A percentile compares a stretch with the other conserved stretches of the same genome.
phyloP scores from a whole-genome alignment of 2,113 vertebrate genomes.

The Circaetus gallicus region DNA sequence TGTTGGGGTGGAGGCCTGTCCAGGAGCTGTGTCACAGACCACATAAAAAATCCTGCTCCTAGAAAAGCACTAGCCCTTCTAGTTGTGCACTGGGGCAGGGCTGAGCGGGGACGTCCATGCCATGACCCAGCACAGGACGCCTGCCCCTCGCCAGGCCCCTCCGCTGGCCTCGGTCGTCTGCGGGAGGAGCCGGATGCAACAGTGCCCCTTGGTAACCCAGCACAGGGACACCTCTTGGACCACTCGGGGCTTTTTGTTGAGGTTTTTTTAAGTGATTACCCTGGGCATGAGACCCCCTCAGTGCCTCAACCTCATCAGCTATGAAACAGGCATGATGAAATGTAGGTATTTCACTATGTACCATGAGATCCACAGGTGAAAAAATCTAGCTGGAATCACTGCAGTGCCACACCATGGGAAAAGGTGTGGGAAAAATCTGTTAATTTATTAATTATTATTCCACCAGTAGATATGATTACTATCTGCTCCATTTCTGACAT shows the following conservation, averaged over 20 bases:
- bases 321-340: not conserved
- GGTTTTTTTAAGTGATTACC: not conserved
- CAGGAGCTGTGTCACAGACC: not conserved
- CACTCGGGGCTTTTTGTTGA: not conserved
- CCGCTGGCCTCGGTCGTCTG: not conserved
- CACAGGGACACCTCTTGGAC: not conserved
- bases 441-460: not conserved
- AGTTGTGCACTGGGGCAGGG: not conserved
- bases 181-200: not conserved
- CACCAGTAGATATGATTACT: not conserved
- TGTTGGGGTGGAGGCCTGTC: not conserved
- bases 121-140: fast-evolving
- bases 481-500: not conserved
- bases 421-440: not conserved
- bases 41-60: not conserved
- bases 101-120: fast-evolving
- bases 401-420: not conserved
- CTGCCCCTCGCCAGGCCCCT: not conserved
- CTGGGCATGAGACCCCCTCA: not conserved
- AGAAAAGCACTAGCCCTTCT: not conserved
- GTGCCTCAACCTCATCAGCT: not conserved
- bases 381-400: not conserved
- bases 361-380: not conserved
- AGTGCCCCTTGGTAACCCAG: not conserved
- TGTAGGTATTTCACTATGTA: not conserved